phyloP scores from a whole-genome alignment of 2,888 invertebrate species.

The Dendrolimus houi region DNA sequence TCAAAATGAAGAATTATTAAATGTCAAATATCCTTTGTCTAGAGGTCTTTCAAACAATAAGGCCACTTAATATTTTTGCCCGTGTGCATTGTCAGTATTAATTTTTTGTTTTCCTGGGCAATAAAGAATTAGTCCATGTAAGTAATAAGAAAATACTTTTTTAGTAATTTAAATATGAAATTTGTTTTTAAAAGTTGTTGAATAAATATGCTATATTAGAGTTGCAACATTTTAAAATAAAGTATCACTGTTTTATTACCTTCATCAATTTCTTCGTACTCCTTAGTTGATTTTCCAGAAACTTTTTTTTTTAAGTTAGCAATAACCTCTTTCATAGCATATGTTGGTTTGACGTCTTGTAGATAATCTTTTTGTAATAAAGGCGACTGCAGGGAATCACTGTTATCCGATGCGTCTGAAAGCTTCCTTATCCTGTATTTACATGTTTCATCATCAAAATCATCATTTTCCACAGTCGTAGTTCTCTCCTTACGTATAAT shows the following conservation, averaged over 20 bases:
- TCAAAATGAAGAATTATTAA: too few relatives aligned
- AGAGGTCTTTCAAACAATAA: too few relatives aligned
- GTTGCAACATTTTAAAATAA: too few relatives aligned
- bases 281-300: conserved; percentile 40
- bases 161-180: too few relatives aligned
- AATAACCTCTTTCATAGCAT: conserved; percentile 82
- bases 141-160: too few relatives aligned
- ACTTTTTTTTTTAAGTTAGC: conserved; percentile 77
- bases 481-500: conserved; percentile 73
- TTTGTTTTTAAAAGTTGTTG: too few relatives aligned
- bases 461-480: conserved; percentile 21
- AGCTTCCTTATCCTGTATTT: conserved; percentile 63
- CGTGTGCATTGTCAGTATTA: too few relatives aligned
- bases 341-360: conserved; percentile 78
- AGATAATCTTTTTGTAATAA: conserved; percentile 64
- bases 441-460: conserved; percentile 49
- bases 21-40: too few relatives aligned
- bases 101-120: too few relatives aligned
- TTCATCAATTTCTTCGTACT: conserved; percentile 27
- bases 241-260: neutral
- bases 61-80: too few relatives aligned
- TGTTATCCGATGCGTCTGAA: conserved; percentile 53
- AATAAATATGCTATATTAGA: too few relatives aligned
- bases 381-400: conserved; percentile 48
- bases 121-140: too few relatives aligned